Evolutionary conservation across 2,888 invertebrate genomes (phyloP).

Genomic region (Prosopocoilus inquinatus): DNA sequence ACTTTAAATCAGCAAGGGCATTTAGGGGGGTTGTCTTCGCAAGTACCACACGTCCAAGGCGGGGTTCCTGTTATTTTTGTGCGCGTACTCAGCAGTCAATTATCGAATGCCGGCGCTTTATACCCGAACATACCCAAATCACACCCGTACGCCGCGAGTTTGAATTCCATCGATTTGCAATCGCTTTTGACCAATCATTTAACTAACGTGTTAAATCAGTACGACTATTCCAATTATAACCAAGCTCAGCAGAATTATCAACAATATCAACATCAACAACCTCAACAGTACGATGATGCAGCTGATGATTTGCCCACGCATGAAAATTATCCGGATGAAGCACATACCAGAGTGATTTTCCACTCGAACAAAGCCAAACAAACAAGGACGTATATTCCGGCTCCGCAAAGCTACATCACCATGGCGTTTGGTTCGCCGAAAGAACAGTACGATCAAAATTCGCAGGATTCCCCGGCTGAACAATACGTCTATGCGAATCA

Average conservation of each 20-base stretch:
- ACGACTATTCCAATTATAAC: slow-evolving; percentile 3
- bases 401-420: no score
- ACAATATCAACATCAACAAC: slow-evolving; percentile 15
- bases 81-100: slow-evolving; percentile 58
- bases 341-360: slow-evolving; percentile 59
- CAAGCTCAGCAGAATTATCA: slow-evolving; percentile 19
- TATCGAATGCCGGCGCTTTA: slow-evolving; percentile 55
- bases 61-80: slow-evolving; percentile 56
- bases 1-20: slow-evolving; percentile 47
- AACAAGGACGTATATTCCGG: no score
- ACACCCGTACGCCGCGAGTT: slow-evolving; percentile 53
- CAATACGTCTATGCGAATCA: slow-evolving; percentile 7
- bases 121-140: slow-evolving; percentile 58
- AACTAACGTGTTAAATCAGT: slow-evolving; percentile 35
- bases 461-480: slow-evolving; percentile 9
- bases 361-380: slow-evolving; percentile 25
- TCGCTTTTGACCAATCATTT: slow-evolving; percentile 57
- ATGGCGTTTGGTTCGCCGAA: slow-evolving; percentile 14
- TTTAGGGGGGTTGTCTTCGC: slow-evolving; percentile 53
- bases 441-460: slow-evolving; percentile 12
- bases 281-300: slow-evolving; percentile 13
- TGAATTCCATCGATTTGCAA: slow-evolving; percentile 59
- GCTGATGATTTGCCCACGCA: slow-evolving; percentile 45
- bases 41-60: slow-evolving; percentile 42
- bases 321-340: slow-evolving; percentile 60